Evolutionary conservation across 2,888 invertebrate genomes (phyloP).

Genomic region (Heterodera filipjevi): DNA sequence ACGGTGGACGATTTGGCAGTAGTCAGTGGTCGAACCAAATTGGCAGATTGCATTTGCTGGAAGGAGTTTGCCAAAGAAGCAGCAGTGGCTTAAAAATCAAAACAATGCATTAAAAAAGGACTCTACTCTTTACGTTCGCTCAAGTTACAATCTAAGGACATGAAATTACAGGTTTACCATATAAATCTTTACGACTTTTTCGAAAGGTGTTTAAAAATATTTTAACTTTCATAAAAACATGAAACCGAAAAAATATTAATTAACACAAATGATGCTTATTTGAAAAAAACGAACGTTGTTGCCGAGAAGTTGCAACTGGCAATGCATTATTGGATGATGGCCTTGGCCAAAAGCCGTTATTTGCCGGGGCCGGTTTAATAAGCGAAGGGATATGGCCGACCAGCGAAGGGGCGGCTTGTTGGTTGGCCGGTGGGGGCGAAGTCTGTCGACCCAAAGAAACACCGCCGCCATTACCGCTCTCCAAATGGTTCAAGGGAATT

Average conservation of each 20-base stretch:
- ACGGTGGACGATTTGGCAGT: not conserved
- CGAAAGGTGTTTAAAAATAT: no score
- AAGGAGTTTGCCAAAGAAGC: not conserved
- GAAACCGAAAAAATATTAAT: no score
- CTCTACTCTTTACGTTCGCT: no score
- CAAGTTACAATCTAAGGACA: no score
- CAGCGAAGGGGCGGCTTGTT: not conserved
- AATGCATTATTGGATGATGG: not conserved
- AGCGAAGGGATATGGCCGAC: not conserved
- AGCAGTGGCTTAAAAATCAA: not conserved
- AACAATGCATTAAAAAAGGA: not conserved
- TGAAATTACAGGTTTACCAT: no score
- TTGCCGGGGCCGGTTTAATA: not conserved
- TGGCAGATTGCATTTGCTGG: not conserved
- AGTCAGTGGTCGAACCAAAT: not conserved
- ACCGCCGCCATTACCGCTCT: not conserved
- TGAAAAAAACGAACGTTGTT: not conserved
- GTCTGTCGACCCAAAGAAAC: not conserved
- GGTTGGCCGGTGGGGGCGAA: not conserved
- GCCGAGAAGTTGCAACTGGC: not conserved
- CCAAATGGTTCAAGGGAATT: slow-evolving; percentile 12
- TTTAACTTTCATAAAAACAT: no score
- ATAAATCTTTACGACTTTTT: no score
- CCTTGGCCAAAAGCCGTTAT: not conserved
- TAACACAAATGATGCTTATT: no score